Evolutionary conservation across 2,113 vertebrate genomes (phyloP).

Genomic region (Poeciliopsis prolifica): DNA sequence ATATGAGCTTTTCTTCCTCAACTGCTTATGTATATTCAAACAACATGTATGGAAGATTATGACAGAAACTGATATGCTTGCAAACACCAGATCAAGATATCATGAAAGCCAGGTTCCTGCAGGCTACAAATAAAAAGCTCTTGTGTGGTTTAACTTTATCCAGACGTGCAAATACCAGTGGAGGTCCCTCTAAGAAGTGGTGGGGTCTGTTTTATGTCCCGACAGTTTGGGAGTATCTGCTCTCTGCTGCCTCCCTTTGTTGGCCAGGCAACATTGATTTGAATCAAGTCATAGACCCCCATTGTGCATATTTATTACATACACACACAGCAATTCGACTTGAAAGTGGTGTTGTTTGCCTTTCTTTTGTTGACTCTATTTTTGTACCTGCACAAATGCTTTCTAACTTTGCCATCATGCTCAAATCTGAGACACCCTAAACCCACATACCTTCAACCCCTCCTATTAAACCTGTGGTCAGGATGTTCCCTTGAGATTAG

Average conservation of each 20-base stretch:
- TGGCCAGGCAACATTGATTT: slow-evolving; percentile 40
- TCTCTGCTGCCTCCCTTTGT: slow-evolving; percentile 71
- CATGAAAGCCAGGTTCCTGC: slow-evolving; percentile 58
- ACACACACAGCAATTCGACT: background rate
- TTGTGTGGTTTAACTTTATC: slow-evolving; percentile 75
- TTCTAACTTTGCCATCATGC: slow-evolving; percentile 14
- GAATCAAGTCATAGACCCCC: slow-evolving; percentile 25
- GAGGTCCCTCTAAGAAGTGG: slow-evolving; percentile 60
- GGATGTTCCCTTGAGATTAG: slow-evolving; percentile 33
- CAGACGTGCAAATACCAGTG: slow-evolving; percentile 69
- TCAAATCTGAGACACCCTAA: slow-evolving; percentile 33
- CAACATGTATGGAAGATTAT: slow-evolving; percentile 53
- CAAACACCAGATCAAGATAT: slow-evolving; percentile 73
- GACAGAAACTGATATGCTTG: slow-evolving; percentile 70
- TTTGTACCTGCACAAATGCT: slow-evolving; percentile 5
- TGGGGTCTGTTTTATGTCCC: slow-evolving; percentile 65
- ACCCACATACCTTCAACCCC: slow-evolving; percentile 22
- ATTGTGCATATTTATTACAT: slow-evolving; percentile 5
- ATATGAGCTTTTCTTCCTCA: slow-evolving; percentile 56
- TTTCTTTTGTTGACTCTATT: background rate
- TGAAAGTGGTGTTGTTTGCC: slow-evolving; percentile 3
- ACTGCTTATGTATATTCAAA: slow-evolving; percentile 63
- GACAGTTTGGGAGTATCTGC: slow-evolving; percentile 34
- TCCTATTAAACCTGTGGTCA: slow-evolving; percentile 11
- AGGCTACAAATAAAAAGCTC: slow-evolving; percentile 71